Percentiles rank a stretch among this genome's conserved stretches.
Conservation (phyloP, 2,888 invertebrate species). For the Euplexia lucipara region DNA sequence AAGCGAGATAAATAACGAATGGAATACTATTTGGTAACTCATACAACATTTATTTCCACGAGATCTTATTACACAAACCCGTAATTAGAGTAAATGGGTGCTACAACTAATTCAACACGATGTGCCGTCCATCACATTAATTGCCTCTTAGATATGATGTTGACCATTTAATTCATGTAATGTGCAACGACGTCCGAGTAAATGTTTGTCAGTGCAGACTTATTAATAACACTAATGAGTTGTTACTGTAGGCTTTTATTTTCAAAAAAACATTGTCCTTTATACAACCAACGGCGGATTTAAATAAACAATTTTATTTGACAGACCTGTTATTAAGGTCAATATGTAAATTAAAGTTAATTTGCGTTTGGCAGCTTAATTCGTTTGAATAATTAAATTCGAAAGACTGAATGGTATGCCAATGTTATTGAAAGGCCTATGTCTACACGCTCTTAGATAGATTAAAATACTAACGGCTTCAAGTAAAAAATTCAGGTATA, state of each 20-base stretch:
- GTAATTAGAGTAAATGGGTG: slow-evolving; percentile 37
- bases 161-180: slow-evolving; percentile 54
- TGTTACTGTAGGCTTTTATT: background rate
- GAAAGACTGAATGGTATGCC: slow-evolving; percentile 28
- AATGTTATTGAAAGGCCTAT: slow-evolving; percentile 21
- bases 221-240: slow-evolving; percentile 28
- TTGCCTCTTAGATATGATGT: slow-evolving; percentile 45
- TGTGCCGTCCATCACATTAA: slow-evolving; percentile 46
- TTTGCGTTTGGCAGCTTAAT: slow-evolving; percentile 46
- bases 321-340: slow-evolving; percentile 30
- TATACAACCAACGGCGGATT: slow-evolving; percentile 12
- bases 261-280: slow-evolving; percentile 9
- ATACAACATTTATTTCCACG: slow-evolving; percentile 20
- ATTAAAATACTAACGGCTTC: slow-evolving; percentile 28
- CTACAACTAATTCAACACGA: slow-evolving; percentile 43
- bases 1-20: background rate
- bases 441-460: background rate
- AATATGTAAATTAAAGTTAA: slow-evolving; percentile 48
- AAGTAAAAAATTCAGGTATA: slow-evolving; percentile 9
- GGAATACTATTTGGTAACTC: background rate
- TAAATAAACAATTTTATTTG: slow-evolving; percentile 45
- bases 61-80: slow-evolving; percentile 26
- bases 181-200: slow-evolving; percentile 31
- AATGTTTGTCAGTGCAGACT: slow-evolving; percentile 34
- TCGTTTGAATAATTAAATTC: slow-evolving; percentile 42